phyloP scores from a whole-genome alignment of 1,140 invertebrate genomes.

The Leptinotarsa lineolata region DNA sequence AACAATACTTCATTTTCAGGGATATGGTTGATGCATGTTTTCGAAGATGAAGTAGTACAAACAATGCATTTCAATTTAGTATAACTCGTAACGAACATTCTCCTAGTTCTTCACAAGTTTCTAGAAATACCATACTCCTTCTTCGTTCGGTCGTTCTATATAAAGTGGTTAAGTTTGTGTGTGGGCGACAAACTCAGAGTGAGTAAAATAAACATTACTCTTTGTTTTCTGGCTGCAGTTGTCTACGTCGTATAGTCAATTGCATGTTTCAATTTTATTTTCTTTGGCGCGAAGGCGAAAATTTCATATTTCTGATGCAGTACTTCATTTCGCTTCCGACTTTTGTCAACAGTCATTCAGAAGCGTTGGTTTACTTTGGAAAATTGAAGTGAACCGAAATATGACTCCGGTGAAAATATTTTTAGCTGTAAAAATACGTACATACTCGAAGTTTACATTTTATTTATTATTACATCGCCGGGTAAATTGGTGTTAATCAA shows the following conservation, averaged over 20 bases:
- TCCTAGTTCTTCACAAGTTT: not conserved
- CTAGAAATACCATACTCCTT: too few species aligned
- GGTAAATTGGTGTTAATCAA: constrained; percentile 18
- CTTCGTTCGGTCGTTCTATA: not conserved
- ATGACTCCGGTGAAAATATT: constrained; percentile 21
- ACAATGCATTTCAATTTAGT: constrained; percentile 1
- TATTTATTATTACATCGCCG: not conserved
- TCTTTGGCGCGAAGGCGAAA: not conserved
- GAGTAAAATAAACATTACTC: not conserved
- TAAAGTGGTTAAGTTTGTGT: not conserved
- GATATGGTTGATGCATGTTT: not conserved
- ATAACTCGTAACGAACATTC: not conserved
- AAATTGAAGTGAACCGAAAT: constrained; percentile 36
- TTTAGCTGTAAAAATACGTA: constrained; percentile 23
- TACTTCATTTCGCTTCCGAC: constrained; percentile 9
- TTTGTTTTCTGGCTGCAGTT: not conserved
- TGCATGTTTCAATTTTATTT: not conserved
- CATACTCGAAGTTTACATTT: constrained; percentile 7
- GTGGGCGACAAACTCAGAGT: not conserved
- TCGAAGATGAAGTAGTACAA: not conserved
- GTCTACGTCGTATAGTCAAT: not conserved
- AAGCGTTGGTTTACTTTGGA: constrained; percentile 39
- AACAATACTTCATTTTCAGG: constrained; percentile 6
- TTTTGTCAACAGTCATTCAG: constrained; percentile 32
- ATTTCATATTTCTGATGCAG: not conserved